phyloP scores from a whole-genome alignment of 2,888 invertebrate genomes.

The Drosophila nr. perissopoda region DNA sequence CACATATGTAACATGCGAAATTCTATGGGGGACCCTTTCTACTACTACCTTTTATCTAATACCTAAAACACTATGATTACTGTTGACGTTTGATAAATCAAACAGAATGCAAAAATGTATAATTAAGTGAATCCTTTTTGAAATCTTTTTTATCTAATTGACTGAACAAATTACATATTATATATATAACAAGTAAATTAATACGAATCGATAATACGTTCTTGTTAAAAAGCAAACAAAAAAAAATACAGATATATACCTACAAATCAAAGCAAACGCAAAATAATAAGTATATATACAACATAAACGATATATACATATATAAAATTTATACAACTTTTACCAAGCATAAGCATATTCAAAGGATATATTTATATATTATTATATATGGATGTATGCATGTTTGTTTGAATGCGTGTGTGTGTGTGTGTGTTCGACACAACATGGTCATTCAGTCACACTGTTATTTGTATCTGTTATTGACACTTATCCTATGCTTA shows the following conservation, averaged over 20 bases:
- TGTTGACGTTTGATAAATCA: constrained; percentile 49
- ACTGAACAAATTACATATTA: constrained; percentile 77
- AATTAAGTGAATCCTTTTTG: constrained; percentile 77
- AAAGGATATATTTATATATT: constrained; percentile 65
- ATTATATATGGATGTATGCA: constrained; percentile 57
- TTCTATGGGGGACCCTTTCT: constrained; percentile 69
- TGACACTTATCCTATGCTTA: constrained; percentile 37
- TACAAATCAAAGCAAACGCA: constrained; percentile 40
- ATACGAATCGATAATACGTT: constrained; percentile 72
- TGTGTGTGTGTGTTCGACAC: constrained; percentile 10
- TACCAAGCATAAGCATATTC: constrained; percentile 67
- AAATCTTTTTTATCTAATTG: constrained; percentile 78
- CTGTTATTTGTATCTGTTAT: constrained; percentile 64
- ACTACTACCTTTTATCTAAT: constrained; percentile 39
- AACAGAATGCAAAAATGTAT: constrained; percentile 45
- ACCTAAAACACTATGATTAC: constrained; percentile 44
- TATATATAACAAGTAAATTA: constrained; percentile 63
- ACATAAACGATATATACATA: constrained; percentile 34
- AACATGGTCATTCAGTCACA: constrained; percentile 52
- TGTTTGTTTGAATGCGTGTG: constrained; percentile 19
- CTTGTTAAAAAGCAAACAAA: constrained; percentile 57
- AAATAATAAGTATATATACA: constrained; percentile 51
- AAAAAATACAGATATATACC: constrained; percentile 15
- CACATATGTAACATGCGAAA: constrained; percentile 72
- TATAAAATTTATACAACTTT: constrained; percentile 76